Evolutionary conservation across 1,140 invertebrate species (phyloP).

Genomic region (Melipona quadrifasciata): DNA sequence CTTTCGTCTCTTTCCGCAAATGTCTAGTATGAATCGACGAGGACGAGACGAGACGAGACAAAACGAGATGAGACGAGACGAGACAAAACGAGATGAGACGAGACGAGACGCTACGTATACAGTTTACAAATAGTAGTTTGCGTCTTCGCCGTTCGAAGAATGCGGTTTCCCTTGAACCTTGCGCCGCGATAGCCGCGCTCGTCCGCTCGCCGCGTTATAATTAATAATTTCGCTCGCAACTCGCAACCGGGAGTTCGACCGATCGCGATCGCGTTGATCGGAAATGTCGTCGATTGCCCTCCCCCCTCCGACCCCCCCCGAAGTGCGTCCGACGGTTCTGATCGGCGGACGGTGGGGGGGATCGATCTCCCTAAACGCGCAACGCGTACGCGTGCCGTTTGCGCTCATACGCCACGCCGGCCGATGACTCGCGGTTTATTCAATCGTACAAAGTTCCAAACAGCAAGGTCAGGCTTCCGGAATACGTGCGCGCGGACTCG

Average conservation of each 20-base stretch:
- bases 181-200: constrained; percentile 54
- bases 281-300: too few relatives aligned
- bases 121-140: constrained; percentile 54
- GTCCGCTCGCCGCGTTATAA: constrained; percentile 37
- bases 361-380: too few relatives aligned
- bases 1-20: too few relatives aligned
- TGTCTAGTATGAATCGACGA: neutral
- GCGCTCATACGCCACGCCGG: neutral
- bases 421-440: constrained; percentile 37
- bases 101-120: neutral
- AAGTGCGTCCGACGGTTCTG: too few relatives aligned
- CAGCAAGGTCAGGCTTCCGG: neutral
- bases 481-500: neutral
- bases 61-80: neutral
- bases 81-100: neutral
- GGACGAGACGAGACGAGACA: neutral
- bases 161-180: constrained; percentile 78
- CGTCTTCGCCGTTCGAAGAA: constrained; percentile 53
- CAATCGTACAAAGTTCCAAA: neutral
- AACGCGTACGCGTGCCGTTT: neutral
- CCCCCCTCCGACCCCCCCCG: too few relatives aligned
- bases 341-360: too few relatives aligned
- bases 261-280: neutral
- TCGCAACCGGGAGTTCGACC: neutral
- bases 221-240: constrained; percentile 27